These are phyloP conservation scores for Tethya wilhelma DNA, from an alignment of 37 sponge, comb jelly and placozoan genomes.

Conservation along the genomic window DNA sequence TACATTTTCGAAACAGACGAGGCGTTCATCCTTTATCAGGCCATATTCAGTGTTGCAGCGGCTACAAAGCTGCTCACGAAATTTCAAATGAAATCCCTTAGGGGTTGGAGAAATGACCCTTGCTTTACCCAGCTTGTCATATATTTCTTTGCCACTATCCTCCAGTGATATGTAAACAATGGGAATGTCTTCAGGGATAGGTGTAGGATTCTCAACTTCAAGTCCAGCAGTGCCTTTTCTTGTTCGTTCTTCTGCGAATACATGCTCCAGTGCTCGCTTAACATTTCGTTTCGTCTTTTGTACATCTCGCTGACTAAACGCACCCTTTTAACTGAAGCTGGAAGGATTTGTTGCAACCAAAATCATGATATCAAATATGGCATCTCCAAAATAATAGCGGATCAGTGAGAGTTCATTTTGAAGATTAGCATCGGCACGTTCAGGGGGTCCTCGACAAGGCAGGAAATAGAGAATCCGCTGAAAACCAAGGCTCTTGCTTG, in stretches of 20 bases:
- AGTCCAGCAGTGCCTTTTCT: not conserved
- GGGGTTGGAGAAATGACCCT: not conserved
- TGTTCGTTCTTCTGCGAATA: not conserved
- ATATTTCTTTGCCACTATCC: not conserved
- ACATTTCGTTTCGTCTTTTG: not conserved
- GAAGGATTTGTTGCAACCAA: slow-evolving; percentile 10
- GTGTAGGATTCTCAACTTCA: not conserved
- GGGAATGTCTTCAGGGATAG: not conserved
- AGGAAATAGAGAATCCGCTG: slow-evolving; percentile 19
- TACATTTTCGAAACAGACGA: too few species aligned
- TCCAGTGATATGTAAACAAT: slow-evolving; percentile 5
- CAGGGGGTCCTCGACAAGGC: not conserved
- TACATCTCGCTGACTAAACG: not conserved
- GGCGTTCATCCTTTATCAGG: too few species aligned
- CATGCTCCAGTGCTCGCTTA: not conserved
- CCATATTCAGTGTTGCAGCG: not conserved
- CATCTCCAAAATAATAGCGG: slow-evolving; percentile 12
- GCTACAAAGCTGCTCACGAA: not conserved
- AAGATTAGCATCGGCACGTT: slow-evolving; percentile 5
- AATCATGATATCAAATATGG: slow-evolving; percentile 34
- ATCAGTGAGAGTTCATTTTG: slow-evolving; percentile 1
- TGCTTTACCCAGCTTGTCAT: not conserved
- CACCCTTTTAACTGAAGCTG: not conserved
- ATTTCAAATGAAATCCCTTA: slow-evolving; percentile 1
- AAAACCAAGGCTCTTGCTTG: not conserved